These are phyloP conservation scores for Penaeus japonicus DNA, from an alignment of 1,140 invertebrate genomes.

Conservation along the genomic window DNA sequence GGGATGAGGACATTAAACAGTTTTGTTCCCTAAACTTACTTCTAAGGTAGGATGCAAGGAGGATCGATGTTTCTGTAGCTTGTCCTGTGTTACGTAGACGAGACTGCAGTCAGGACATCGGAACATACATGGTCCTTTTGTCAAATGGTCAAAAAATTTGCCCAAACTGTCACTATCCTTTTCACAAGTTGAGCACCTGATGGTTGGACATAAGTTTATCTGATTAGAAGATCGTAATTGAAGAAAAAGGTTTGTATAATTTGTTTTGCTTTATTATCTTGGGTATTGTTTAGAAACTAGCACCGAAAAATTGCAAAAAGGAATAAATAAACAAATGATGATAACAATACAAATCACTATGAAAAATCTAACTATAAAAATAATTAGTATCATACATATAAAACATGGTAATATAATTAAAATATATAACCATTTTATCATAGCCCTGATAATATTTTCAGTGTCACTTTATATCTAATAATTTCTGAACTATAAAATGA, in stretches of 20 bases:
- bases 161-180: slow-evolving; percentile 32
- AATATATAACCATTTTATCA: no score
- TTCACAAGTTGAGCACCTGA: slow-evolving; percentile 37
- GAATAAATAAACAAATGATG: no score
- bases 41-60: slow-evolving; percentile 30
- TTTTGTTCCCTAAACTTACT: not conserved
- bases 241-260: not conserved
- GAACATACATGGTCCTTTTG: slow-evolving; percentile 42
- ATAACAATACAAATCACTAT: no score
- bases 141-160: slow-evolving; percentile 29
- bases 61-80: slow-evolving; percentile 24
- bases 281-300: no score
- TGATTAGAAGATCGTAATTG: not conserved
- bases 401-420: no score
- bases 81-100: slow-evolving; percentile 21
- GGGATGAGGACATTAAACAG: not conserved
- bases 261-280: no score
- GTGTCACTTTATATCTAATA: no score
- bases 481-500: no score
- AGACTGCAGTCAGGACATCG: slow-evolving; percentile 36
- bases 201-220: not conserved
- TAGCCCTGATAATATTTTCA: no score
- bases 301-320: no score
- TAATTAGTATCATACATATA: no score
- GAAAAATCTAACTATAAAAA: no score